Evolutionary conservation across 2,113 vertebrate species (phyloP), one percentile per base, ranked within the genome.

Genomic region (Hydrolagus affinis): DNA sequence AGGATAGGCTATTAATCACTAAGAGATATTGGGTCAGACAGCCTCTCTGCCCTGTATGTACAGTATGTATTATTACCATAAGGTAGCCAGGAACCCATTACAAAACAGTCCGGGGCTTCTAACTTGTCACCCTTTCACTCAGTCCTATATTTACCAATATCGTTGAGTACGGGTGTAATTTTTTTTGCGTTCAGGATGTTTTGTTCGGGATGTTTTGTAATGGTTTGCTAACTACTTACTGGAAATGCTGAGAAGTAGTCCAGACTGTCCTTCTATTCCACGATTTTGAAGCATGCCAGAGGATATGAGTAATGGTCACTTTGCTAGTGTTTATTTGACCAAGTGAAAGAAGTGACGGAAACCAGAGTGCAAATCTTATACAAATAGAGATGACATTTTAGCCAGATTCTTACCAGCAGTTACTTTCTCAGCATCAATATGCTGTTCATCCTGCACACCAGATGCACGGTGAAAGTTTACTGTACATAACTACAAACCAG

Each of bases 301-400:
- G 78, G 9, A 83, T 32, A 83, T 83, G 62, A 83, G 66, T 83
- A 83, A 83, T 68, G 62, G 62, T 25, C 78, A 83, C 78, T 83
- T 83, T 83, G 32, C 62, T 83, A 19, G 66, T 83, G 78, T 83
- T 83, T 83, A 83, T 68, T 21, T 30, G 28, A 32, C 60, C 77
- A 17, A 83, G 77, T 19, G 77, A 19, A 66, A 83, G 9, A 66
- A 30, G 77, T 83, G 60, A 83, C 25, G 66, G 62, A 83, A 83
- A 66, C 78, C 78, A 83, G 78, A 83, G 62, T 83, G 66, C 78
- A 80, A 80, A 8, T 66, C 32, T 28, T 68, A 83, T 28, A 83
- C 21, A 66, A 83, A 68, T 62, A 83, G 44, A 44, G 44, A 44
- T 44, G 44, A 44, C 44, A 3, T 44, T 6, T 44, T 44, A 44